Evolutionary conservation across 2,797 vertebrate species (phyloP), one percentile per base, ranked within the genome.

Genomic region (Petrocephalus sullivani): DNA sequence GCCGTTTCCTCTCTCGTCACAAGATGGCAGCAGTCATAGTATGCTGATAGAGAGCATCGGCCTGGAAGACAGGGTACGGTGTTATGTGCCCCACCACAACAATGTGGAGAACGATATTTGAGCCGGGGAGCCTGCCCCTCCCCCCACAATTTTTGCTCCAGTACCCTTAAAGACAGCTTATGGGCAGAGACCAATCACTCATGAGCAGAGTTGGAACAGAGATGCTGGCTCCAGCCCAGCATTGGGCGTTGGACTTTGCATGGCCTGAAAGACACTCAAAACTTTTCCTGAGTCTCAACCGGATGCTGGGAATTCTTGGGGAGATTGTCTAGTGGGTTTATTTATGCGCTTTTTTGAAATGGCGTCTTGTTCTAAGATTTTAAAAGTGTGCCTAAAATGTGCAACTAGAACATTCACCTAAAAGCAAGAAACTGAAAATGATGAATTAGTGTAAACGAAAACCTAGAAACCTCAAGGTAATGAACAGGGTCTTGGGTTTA

Each of bases 101-200:
- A 93, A 91, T 0, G 92, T 93, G 0, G 95, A 97, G 93, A 97
- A 95, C 91, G 94, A 94, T 92, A 91, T 96, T 87, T 97, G 94
- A 97, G 0, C 12, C 28, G 23, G 78, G 37, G 58, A 58, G 2
- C 71, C 82, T 51, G 33, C 58, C 4, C 37, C n/a, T 8, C 85
- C 19, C 49, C 0, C 53, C 81, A 5, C 41, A 46, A 4, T 46
- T 12, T 16, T 84, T 61, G 56, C n/a, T 81, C 0, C 2, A 85
- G 8, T 86, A 10, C 67, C 37, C 51, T 54, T 84, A 84, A 90
- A 85, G 12, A 90, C 46, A 28, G 41, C 75, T 86, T 46, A 85
- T 10, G 58, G 88, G 61, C 41, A 37, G 0, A 53, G 0, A 12
- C 8, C 6, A 4, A 4, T 56, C 82, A 21, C 58, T 33, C 12